These are phyloP conservation scores for Aurelia sp. DNA, from an alignment of 30 jellyfish, hydroid and myxozoan genomes.

Conservation along the genomic window DNA sequence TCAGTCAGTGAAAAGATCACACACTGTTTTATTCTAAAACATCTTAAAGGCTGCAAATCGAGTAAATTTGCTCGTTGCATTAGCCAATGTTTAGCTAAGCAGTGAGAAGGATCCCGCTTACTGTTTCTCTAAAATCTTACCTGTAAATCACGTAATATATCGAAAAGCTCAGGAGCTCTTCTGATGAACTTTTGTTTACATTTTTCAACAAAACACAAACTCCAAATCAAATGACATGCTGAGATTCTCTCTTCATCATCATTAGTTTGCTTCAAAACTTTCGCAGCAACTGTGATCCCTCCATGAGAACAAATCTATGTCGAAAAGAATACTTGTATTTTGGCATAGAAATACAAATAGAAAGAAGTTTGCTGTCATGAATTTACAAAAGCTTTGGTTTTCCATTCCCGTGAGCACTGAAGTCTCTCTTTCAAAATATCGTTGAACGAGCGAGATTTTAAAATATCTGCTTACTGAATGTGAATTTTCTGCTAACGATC, in stretches of 20 bases:
- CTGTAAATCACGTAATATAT: constrained; percentile 56
- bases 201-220: constrained; percentile 64
- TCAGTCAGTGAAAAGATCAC: too few species aligned
- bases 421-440: too few species aligned
- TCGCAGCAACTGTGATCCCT: constrained; percentile 52
- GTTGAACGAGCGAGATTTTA: too few species aligned
- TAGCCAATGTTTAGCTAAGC: too few species aligned
- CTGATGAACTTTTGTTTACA: constrained; percentile 65
- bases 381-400: too few species aligned
- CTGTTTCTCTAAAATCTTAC: constrained; percentile 9
- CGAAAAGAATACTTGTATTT: neutral
- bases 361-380: neutral
- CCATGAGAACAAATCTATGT: constrained; percentile 72
- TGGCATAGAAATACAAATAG: neutral
- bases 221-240: constrained; percentile 73
- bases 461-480: too few species aligned
- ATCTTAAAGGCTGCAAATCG: too few species aligned
- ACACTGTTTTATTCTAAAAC: too few species aligned
- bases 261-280: constrained; percentile 59
- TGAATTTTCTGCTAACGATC: too few species aligned
- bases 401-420: too few species aligned
- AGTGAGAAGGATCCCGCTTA: too few species aligned
- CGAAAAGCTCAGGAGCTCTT: constrained; percentile 53
- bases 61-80: too few species aligned
- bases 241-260: constrained; percentile 70